A percentile compares a stretch with the other conserved stretches of the same genome.
Conservation (phyloP, 2,797 vertebrate genomes). For the Hypotaenidia okinawae region DNA sequence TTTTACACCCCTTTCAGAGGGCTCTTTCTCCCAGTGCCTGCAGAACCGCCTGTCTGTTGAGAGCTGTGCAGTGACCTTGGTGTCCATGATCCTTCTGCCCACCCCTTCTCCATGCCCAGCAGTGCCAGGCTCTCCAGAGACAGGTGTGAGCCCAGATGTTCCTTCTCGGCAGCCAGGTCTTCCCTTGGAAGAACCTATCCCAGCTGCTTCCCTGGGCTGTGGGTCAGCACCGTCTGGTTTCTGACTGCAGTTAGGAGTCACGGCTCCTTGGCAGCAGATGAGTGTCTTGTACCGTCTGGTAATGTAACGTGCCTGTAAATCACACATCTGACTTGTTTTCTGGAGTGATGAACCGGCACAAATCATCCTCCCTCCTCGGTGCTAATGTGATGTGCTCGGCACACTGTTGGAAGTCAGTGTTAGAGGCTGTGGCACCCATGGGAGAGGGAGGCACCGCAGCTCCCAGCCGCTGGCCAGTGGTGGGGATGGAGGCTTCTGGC, state of each 20-base stretch:
- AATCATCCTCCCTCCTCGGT: neutral
- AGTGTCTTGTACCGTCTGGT: neutral
- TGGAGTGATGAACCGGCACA: neutral
- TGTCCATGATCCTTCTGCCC: neutral
- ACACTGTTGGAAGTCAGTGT: fast-evolving
- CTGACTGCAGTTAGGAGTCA: neutral
- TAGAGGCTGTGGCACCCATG: neutral
- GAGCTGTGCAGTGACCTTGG: neutral
- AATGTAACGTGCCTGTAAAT: neutral
- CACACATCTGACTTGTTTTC: neutral
- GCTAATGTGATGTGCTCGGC: fast-evolving
- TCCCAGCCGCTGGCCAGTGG: neutral
- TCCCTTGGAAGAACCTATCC: neutral
- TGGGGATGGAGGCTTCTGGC: neutral
- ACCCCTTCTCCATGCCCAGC: neutral
- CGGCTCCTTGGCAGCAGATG: neutral
- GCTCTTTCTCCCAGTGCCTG: neutral
- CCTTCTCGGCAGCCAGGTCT: neutral
- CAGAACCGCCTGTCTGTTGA: neutral
- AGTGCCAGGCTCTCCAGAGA: neutral
- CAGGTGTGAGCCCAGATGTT: neutral
- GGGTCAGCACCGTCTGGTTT: neutral
- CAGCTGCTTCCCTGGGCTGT: neutral
- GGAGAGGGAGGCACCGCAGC: neutral
- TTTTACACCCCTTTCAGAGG: neutral